phyloP scores from a whole-genome alignment of 2,113 vertebrate genomes.

The Oceanodroma tethys region DNA sequence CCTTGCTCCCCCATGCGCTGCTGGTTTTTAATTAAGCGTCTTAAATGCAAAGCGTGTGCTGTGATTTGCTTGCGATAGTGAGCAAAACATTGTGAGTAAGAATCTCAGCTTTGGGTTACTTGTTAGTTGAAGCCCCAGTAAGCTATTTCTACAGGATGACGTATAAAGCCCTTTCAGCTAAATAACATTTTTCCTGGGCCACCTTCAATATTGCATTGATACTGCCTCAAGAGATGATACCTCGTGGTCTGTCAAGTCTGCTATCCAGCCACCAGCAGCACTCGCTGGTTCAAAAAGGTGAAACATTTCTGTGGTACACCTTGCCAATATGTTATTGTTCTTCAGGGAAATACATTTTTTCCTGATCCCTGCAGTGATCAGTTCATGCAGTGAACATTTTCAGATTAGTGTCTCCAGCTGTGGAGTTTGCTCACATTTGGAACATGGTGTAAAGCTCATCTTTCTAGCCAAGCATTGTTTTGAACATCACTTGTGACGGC shows the following conservation, averaged over 20 bases:
- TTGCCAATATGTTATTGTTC: background rate
- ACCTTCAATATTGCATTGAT: background rate
- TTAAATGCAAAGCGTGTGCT: background rate
- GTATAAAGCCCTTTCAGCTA: background rate
- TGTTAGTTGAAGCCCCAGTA: background rate
- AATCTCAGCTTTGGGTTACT: background rate
- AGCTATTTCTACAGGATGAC: accelerated
- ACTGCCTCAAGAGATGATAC: background rate
- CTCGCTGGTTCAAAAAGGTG: background rate
- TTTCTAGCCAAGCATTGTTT: constrained; percentile 43
- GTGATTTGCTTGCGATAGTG: background rate
- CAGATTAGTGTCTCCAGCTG: background rate
- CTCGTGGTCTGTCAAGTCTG: background rate
- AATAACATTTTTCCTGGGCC: background rate
- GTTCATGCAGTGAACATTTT: background rate
- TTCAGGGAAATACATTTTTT: background rate
- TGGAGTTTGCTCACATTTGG: background rate
- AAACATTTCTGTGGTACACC: background rate
- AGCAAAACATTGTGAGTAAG: accelerated
- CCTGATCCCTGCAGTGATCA: background rate
- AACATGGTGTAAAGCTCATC: background rate
- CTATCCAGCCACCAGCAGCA: background rate
- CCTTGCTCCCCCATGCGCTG: background rate
- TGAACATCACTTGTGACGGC: background rate
- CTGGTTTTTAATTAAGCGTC: background rate